Base-by-base conservation (phyloP, 2,888 invertebrate species). In the Candidula unifasciata region DNA sequence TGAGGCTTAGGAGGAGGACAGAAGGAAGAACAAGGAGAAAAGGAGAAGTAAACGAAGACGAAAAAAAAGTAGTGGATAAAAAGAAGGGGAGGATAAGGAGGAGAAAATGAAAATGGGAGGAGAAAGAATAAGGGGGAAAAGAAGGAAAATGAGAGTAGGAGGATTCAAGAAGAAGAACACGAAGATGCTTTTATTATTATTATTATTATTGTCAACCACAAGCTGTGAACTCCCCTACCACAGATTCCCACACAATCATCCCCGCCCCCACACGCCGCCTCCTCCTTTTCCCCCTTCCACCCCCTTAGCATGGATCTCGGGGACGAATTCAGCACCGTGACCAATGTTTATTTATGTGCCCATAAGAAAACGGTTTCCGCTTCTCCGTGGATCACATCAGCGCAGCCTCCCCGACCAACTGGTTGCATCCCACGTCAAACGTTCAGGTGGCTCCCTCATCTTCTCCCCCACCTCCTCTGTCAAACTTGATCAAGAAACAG, bases 271-370 rank as follows among this genome's bases (percentile, higher is more conserved):
- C 16, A 16, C 37, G n/a, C n/a, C 37, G n/a, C n/a, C 37, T 13
- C 66, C 21, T 21, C 30, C n/a, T 60, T 64, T 33, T 21, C 60
- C 33, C 18, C 27, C 27, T n/a, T 35, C 77, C 35, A 35, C 8
- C 21, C 33, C 18, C 77, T n/a, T n/a, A n/a, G n/a, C n/a, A n/a
- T n/a, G n/a, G n/a, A 13, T 13, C 64, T 24, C 35, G 24, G 21
- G 30, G 24, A 33, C 60, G 60, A 77, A 77, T 66, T 35, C 66
- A 21, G 18, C 18, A 21, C 64, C 18, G 66, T 3, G 54, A 33
- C n/a, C 24, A 66, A 37, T 78, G 78, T 78, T 78, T 78, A 78
- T 78, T 78, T 78, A 66, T 37, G n/a, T 35, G n/a, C 66, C 27
- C 37, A 78, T 78, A 35, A 35, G 35, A 78, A 78, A 64, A 64